A percentile compares a stretch with the other conserved stretches of the same genome.
These are phyloP conservation scores for Apocrypta bakeri DNA, from an alignment of 1,140 invertebrate genomes.

Conservation along the genomic window DNA sequence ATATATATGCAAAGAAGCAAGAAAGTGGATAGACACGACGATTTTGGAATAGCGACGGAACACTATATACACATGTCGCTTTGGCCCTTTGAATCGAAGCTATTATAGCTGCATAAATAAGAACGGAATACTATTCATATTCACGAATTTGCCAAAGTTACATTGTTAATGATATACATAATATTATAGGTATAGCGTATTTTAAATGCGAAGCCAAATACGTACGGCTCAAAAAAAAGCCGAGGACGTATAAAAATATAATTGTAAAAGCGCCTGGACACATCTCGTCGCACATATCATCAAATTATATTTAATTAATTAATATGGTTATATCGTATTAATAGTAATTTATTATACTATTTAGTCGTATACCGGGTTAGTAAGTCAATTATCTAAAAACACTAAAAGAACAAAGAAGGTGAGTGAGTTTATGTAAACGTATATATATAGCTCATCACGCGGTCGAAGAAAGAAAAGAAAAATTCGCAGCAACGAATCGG, in stretches of 20 bases:
- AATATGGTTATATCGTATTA: conserved; percentile 23
- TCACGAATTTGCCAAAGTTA: conserved; percentile 7
- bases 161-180: conserved; percentile 17
- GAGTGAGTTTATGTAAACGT: neutral
- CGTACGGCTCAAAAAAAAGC: conserved; percentile 1
- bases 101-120: neutral
- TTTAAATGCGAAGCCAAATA: conserved; percentile 34
- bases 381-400: conserved; percentile 42
- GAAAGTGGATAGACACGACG: neutral
- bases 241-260: conserved; percentile 1
- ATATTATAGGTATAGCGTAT: neutral
- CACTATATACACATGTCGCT: neutral
- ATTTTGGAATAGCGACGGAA: conserved; percentile 18
- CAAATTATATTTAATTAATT: conserved; percentile 39
- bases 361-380: conserved; percentile 21
- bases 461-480: neutral
- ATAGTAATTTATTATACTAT: conserved; percentile 37
- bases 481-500: conserved; percentile 14
- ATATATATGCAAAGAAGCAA: neutral
- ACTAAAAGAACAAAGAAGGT: too few relatives aligned
- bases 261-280: conserved; percentile 36
- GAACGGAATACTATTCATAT: neutral
- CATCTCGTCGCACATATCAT: conserved; percentile 48
- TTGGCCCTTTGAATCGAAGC: neutral
- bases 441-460: neutral